Evolutionary conservation across 2,888 invertebrate genomes (phyloP).

Genomic region (Agapetus fuscipes): DNA sequence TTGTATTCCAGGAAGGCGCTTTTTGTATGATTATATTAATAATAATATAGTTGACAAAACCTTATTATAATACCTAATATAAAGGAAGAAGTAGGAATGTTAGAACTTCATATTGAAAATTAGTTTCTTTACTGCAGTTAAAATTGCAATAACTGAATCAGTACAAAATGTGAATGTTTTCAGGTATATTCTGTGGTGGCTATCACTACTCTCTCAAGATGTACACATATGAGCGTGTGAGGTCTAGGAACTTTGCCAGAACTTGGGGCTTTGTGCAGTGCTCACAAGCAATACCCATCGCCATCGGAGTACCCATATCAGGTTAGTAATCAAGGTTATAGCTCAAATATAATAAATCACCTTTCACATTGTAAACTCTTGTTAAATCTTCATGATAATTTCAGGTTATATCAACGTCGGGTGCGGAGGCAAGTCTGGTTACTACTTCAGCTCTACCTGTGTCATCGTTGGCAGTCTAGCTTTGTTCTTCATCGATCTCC

Average conservation of each 20-base stretch:
- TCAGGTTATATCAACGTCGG: conserved; percentile 72
- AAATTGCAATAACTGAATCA: too few relatives aligned
- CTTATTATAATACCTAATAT: too few relatives aligned
- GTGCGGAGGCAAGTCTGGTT: conserved; percentile 69
- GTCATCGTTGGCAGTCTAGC: conserved; percentile 66
- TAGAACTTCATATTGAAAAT: too few relatives aligned
- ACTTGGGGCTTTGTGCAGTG: conserved; percentile 87
- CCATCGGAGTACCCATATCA: conserved; percentile 74
- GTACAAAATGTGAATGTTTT: too few relatives aligned
- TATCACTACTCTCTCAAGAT: conserved; percentile 83
- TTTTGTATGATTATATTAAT: too few relatives aligned
- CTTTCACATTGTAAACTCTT: neutral
- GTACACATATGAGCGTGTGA: conserved; percentile 80
- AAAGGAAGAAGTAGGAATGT: too few relatives aligned
- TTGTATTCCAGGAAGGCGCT: too few relatives aligned
- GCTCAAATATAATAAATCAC: neutral
- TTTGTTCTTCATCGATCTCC: conserved; percentile 72
- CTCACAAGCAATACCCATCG: conserved; percentile 76
- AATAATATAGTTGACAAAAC: too few relatives aligned
- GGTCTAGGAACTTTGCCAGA: conserved; percentile 75
- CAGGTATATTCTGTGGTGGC: conserved; percentile 78
- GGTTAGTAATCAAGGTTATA: conserved; percentile 42
- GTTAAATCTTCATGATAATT: conserved; percentile 21
- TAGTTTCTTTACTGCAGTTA: too few relatives aligned
- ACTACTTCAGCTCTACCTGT: conserved; percentile 75